Percentiles rank a stretch among this genome's conserved stretches.
Evolutionary conservation across 1,140 invertebrate genomes (phyloP).

Genomic region (Camponotus floridanus): DNA sequence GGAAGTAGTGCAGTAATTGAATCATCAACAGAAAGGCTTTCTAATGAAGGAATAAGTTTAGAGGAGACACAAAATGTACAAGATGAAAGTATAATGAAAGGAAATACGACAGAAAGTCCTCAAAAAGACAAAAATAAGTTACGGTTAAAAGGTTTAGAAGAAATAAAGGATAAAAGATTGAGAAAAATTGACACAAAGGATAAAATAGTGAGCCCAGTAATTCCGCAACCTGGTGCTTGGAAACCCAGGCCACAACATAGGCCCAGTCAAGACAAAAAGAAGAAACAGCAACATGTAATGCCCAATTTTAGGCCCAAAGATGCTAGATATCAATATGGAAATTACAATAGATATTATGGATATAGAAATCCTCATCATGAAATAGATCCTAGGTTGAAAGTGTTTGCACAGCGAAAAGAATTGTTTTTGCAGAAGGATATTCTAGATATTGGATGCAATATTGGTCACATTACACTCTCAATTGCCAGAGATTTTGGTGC

Average conservation of each 20-base stretch:
- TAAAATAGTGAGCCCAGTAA: conserved; percentile 97
- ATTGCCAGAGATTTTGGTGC: conserved; percentile 95
- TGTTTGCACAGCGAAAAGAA: conserved; percentile 92
- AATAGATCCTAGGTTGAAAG: conserved; percentile 93
- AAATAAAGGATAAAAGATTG: conserved; percentile 86
- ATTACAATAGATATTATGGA: conserved; percentile 98
- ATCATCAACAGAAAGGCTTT: background rate
- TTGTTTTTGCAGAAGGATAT: conserved; percentile 97
- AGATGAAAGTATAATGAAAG: conserved; percentile 73
- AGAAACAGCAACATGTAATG: conserved; percentile 80
- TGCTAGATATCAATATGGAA: conserved; percentile 95
- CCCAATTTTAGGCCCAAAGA: conserved; percentile 92
- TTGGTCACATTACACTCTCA: conserved; percentile 96
- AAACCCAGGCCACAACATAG: conserved; percentile 85
- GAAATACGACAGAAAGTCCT: conserved; percentile 79
- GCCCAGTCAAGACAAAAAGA: conserved; percentile 82
- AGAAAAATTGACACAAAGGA: conserved; percentile 91
- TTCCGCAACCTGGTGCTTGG: conserved; percentile 95
- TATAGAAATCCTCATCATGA: conserved; percentile 94
- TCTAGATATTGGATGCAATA: conserved; percentile 99
- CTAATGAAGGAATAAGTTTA: background rate
- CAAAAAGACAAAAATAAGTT: conserved; percentile 83
- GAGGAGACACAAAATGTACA: conserved; percentile 62
- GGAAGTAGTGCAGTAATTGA: background rate
- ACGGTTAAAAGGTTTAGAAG: conserved; percentile 82